Evolutionary conservation across 2,113 vertebrate species (phyloP).

Genomic region (Urocolius indicus): DNA sequence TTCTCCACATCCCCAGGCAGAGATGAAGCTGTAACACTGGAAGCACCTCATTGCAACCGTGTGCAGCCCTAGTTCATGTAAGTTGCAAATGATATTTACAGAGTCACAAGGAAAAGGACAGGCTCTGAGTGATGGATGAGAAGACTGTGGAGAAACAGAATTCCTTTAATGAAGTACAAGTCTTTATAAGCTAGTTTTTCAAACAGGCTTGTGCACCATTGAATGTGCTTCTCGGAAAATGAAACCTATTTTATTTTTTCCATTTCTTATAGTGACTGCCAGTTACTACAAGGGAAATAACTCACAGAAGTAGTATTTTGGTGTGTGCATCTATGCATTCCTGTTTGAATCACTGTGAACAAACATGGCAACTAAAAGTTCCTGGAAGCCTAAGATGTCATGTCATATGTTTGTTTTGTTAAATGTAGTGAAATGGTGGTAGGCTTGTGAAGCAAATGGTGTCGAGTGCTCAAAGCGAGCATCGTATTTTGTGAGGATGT

Average conservation of each 20-base stretch:
- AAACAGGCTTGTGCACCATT: background rate
- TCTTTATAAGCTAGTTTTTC: background rate
- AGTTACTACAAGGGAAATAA: background rate
- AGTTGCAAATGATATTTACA: background rate
- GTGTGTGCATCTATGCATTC: background rate
- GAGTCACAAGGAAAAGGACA: background rate
- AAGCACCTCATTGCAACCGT: background rate
- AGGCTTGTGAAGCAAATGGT: background rate
- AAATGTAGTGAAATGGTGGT: background rate
- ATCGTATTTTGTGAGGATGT: background rate
- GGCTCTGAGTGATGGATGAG: background rate
- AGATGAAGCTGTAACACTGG: background rate
- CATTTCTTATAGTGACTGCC: background rate
- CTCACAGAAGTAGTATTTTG: background rate
- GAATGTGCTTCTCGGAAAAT: background rate
- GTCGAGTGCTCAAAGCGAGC: background rate
- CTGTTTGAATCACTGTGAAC: background rate
- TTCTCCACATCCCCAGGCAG: background rate
- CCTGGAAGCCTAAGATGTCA: background rate
- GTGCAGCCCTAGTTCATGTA: background rate
- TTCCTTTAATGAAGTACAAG: background rate
- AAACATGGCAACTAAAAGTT: background rate
- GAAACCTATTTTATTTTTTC: background rate
- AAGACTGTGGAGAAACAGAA: background rate
- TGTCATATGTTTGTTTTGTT: background rate